phyloP scores from a whole-genome alignment of 2,888 invertebrate species.

The Macrosoma leucophasiata region DNA sequence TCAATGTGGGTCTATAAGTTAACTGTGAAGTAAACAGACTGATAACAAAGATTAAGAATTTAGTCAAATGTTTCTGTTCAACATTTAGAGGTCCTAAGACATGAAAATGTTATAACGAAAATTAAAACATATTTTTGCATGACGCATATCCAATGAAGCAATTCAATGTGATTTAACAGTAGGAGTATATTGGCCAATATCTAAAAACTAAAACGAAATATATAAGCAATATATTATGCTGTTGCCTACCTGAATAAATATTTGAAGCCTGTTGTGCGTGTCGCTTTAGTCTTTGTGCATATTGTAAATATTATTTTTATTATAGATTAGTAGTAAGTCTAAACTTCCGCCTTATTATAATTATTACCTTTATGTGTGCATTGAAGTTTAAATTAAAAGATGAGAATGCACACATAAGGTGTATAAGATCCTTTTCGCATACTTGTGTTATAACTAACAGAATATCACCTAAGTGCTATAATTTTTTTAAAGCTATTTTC shows the following conservation, averaged over 20 bases:
- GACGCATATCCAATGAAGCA: constrained; percentile 54
- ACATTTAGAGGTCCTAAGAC: no score
- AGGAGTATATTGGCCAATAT: constrained; percentile 28
- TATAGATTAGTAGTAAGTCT: constrained; percentile 45
- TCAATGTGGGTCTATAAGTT: no score
- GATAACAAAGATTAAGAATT: no score
- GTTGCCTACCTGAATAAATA: constrained; percentile 34
- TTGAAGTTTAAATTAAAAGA: constrained; percentile 30
- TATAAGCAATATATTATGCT: constrained; percentile 54
- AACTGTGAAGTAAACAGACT: no score
- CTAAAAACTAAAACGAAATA: constrained; percentile 17
- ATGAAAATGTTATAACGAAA: no score
- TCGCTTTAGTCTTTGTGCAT: constrained; percentile 63
- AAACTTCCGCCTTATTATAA: constrained; percentile 66
- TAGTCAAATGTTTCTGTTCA: no score
- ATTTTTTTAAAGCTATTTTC: no score
- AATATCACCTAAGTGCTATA: no score
- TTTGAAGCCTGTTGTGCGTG: constrained; percentile 46
- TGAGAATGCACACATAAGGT: constrained; percentile 4
- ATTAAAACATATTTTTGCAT: constrained; percentile 31
- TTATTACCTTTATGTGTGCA: constrained; percentile 42
- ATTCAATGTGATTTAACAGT: constrained; percentile 40
- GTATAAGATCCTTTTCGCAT: constrained; percentile 13
- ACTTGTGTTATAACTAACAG: no score
- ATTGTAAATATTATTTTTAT: constrained; percentile 71